These are phyloP conservation scores for Percopsis omiscomaycus DNA, from an alignment of 2,797 vertebrate genomes.

Conservation along the genomic window DNA sequence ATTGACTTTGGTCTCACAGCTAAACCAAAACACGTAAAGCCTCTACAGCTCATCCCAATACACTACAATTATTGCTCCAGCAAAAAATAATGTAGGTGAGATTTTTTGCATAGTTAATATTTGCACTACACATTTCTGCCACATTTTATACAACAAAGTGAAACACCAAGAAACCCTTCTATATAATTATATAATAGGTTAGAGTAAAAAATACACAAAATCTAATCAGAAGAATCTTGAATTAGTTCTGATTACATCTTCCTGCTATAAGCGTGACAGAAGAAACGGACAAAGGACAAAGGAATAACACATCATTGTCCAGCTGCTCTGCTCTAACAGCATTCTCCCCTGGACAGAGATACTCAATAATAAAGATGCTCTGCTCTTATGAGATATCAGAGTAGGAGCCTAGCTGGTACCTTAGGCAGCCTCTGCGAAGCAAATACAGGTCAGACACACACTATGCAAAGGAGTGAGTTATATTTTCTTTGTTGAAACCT, in stretches of 20 bases:
- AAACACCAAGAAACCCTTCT: conserved; percentile 41
- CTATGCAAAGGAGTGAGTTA: conserved; percentile 47
- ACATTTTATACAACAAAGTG: conserved; percentile 42
- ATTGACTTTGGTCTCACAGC: conserved; percentile 49
- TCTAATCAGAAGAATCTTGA: conserved; percentile 42
- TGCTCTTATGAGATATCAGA: conserved; percentile 36
- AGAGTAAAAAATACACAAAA: conserved; percentile 51
- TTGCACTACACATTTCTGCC: conserved; percentile 38
- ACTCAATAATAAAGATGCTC: neutral
- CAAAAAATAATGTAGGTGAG: conserved; percentile 54
- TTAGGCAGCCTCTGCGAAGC: conserved; percentile 18
- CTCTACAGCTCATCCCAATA: conserved; percentile 42
- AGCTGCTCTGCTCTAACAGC: conserved; percentile 54
- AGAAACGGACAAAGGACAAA: conserved; percentile 16
- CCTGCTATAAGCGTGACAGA: conserved; percentile 21
- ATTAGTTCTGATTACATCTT: conserved; percentile 41
- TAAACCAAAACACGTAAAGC: conserved; percentile 40
- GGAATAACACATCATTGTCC: conserved; percentile 44
- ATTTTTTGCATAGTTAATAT: conserved; percentile 77
- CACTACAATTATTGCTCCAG: conserved; percentile 49
- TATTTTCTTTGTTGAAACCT: conserved; percentile 39
- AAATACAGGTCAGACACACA: conserved; percentile 42
- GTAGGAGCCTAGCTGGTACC: conserved; percentile 46
- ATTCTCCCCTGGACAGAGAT: conserved; percentile 27
- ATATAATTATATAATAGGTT: conserved; percentile 56